These are phyloP conservation scores for Merops nubicus DNA, from an alignment of 2,113 vertebrate genomes.

Conservation along the genomic window DNA sequence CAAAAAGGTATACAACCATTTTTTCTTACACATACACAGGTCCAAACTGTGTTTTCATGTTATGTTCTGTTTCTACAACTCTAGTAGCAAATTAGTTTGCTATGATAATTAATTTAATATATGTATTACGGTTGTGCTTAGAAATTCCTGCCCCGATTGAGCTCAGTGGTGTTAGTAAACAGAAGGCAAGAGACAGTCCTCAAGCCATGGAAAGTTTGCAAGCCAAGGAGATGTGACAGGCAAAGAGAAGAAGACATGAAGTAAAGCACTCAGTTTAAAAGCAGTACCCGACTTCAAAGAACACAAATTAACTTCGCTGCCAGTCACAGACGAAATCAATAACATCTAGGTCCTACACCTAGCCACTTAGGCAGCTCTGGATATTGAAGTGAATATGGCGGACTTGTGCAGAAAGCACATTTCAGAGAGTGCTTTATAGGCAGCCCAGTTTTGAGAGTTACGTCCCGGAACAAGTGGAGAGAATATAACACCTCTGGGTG, in stretches of 20 bases:
- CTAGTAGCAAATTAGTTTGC: not conserved
- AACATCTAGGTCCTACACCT: not conserved
- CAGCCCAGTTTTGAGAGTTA: not conserved
- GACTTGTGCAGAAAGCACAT: not conserved
- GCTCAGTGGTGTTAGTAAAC: not conserved
- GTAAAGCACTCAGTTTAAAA: not conserved
- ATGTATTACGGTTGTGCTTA: not conserved
- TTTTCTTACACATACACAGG: not conserved
- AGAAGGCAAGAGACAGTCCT: not conserved
- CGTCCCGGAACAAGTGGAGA: not conserved
- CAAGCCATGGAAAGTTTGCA: not conserved
- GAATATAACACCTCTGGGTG: not conserved
- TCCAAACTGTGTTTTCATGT: not conserved
- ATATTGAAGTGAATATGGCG: not conserved
- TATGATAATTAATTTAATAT: not conserved
- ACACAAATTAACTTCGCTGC: not conserved
- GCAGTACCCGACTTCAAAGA: not conserved
- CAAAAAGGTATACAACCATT: not conserved
- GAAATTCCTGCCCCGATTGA: not conserved
- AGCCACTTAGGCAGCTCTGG: not conserved
- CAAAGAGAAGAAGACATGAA: not conserved
- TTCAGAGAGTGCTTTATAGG: not conserved
- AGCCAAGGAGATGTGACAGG: not conserved
- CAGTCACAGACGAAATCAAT: not conserved
- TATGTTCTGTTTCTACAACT: not conserved